Percentiles rank a stretch among this genome's conserved stretches.
Conservation (phyloP, 2,113 vertebrate genomes). For the Serinus canaria region DNA sequence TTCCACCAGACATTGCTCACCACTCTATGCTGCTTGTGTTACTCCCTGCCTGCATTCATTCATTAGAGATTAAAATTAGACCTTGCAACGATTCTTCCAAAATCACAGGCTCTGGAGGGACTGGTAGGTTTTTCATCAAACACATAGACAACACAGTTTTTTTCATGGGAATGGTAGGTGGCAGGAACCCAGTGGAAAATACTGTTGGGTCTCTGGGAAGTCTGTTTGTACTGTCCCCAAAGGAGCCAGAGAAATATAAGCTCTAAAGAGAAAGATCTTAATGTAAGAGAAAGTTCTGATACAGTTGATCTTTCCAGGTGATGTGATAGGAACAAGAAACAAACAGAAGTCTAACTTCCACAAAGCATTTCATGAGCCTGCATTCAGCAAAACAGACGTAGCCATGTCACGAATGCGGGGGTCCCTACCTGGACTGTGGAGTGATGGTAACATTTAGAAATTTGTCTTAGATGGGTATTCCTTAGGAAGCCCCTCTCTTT, state of each 20-base stretch:
- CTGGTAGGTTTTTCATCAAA: background rate
- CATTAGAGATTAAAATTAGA: background rate
- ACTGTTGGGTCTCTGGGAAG: background rate
- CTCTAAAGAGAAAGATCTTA: background rate
- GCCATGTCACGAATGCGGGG: accelerated
- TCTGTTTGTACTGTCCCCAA: background rate
- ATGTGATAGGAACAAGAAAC: background rate
- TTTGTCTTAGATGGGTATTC: background rate
- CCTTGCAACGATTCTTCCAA: background rate
- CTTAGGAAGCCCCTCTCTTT: background rate
- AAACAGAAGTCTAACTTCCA: background rate
- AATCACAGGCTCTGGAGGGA: background rate
- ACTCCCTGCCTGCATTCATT: background rate
- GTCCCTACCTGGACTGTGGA: background rate
- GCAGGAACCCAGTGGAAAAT: background rate
- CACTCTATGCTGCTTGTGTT: background rate
- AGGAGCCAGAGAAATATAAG: background rate
- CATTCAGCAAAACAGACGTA: background rate
- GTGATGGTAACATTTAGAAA: background rate
- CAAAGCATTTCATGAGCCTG: background rate
- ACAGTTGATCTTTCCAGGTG: background rate
- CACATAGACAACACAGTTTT: background rate
- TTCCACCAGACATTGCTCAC: background rate
- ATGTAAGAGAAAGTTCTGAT: background rate
- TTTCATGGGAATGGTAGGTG: background rate